Conservation (phyloP, 2,797 vertebrate genomes). For the Coendou prehensilis region DNA sequence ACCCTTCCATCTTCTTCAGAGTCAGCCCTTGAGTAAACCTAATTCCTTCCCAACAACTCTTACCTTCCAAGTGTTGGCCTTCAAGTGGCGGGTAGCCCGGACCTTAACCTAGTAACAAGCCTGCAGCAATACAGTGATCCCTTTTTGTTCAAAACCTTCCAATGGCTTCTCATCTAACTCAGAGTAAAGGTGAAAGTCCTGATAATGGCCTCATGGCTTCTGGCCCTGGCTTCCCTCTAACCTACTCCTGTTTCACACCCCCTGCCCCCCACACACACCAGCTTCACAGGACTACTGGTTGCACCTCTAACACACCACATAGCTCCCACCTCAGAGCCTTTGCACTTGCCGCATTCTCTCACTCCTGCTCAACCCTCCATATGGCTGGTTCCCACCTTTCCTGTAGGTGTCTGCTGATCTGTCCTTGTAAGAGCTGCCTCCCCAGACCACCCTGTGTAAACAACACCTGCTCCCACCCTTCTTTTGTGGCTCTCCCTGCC, state of each 20-base stretch:
- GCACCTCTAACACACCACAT: not conserved
- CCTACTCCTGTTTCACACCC: not conserved
- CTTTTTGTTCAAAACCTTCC: not conserved
- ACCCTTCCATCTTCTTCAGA: not conserved
- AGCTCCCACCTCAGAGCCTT: not conserved
- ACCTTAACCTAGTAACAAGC: not conserved
- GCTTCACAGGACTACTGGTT: not conserved
- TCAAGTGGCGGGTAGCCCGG: not conserved
- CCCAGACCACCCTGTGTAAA: too few species aligned
- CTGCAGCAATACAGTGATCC: not conserved
- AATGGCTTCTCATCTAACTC: not conserved
- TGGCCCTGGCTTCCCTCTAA: not conserved
- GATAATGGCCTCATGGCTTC: not conserved
- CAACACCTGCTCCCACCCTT: not conserved
- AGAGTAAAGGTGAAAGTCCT: not conserved
- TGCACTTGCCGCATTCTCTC: not conserved
- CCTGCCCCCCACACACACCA: not conserved
- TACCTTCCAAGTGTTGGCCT: not conserved
- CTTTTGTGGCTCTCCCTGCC: not conserved
- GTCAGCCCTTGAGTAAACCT: not conserved
- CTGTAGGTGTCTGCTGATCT: not conserved
- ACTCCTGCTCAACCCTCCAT: not conserved
- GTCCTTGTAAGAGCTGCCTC: not conserved
- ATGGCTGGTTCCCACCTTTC: not conserved
- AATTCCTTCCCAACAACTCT: not conserved